phyloP scores from a whole-genome alignment of 2,888 invertebrate species.

The Ceriagrion tenellum region DNA sequence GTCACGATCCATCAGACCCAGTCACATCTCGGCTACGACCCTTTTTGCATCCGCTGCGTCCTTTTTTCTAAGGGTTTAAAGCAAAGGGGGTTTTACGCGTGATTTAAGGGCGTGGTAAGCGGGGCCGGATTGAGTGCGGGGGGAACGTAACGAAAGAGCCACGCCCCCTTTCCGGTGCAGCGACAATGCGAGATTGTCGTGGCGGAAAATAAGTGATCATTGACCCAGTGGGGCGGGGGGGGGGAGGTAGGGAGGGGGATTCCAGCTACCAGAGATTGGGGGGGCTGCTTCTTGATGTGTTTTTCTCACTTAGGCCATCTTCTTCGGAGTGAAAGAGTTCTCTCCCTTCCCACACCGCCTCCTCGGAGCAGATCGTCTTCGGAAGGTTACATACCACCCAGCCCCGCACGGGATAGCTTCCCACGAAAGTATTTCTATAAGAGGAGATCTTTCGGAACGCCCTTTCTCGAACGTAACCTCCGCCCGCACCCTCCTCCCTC shows the following conservation, averaged over 20 bases:
- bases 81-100: not conserved
- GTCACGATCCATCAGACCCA: not conserved
- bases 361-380: not conserved
- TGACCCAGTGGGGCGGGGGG: not conserved
- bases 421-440: constrained; percentile 18
- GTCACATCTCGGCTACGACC: not conserved
- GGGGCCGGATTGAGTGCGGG: not conserved
- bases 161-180: not conserved
- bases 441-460: not conserved
- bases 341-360: not conserved
- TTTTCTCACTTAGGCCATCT: not conserved
- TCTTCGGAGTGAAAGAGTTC: not conserved
- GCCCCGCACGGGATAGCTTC: not conserved
- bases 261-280: not conserved
- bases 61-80: not conserved
- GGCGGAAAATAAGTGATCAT: constrained; percentile 1
- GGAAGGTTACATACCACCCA: not conserved
- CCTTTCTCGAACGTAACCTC: not conserved
- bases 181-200: not conserved
- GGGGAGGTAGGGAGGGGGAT: not conserved
- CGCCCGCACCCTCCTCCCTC: too few relatives aligned
- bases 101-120: not conserved
- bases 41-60: not conserved
- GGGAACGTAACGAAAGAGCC: not conserved
- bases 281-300: not conserved